A percentile compares a stretch with the other conserved stretches of the same genome.
Evolutionary conservation across 2,888 invertebrate species (phyloP).

Genomic region (Cataglyphis albicans): DNA sequence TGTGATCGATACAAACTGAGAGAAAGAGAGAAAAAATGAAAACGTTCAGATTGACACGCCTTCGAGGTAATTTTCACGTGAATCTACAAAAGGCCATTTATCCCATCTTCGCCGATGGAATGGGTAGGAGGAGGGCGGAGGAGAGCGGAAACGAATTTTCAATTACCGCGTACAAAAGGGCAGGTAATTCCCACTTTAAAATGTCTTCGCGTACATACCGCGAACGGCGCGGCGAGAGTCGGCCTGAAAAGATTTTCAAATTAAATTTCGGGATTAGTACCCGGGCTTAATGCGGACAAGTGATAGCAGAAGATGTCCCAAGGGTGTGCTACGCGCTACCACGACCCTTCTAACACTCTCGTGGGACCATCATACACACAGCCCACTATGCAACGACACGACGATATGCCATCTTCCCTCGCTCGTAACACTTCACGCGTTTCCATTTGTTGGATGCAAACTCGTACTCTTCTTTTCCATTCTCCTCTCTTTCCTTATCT

Average conservation of each 20-base stretch:
- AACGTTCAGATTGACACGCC: conserved; percentile 53
- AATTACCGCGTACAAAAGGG: conserved; percentile 84
- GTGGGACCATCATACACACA: conserved; percentile 76
- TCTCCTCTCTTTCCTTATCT: neutral
- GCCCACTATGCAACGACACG: conserved; percentile 72
- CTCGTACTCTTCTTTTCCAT: conserved; percentile 51
- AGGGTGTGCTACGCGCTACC: conserved; percentile 83
- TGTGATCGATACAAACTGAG: conserved; percentile 55
- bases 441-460: conserved; percentile 79
- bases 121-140: neutral
- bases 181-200: conserved; percentile 84
- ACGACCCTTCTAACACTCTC: conserved; percentile 72
- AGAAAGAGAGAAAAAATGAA: neutral
- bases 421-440: conserved; percentile 76
- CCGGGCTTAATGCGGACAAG: conserved; percentile 84
- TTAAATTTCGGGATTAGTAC: conserved; percentile 86
- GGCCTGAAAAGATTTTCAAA: conserved; percentile 85
- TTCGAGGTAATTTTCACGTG: conserved; percentile 69
- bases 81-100: conserved; percentile 74
- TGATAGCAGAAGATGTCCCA: conserved; percentile 84
- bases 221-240: conserved; percentile 52
- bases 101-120: conserved; percentile 41
- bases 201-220: conserved; percentile 73
- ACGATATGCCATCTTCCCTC: conserved; percentile 61
- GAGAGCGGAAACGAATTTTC: conserved; percentile 83